Evolutionary conservation across 2,113 vertebrate genomes (phyloP).

Genomic region (Pterocles burchelli): DNA sequence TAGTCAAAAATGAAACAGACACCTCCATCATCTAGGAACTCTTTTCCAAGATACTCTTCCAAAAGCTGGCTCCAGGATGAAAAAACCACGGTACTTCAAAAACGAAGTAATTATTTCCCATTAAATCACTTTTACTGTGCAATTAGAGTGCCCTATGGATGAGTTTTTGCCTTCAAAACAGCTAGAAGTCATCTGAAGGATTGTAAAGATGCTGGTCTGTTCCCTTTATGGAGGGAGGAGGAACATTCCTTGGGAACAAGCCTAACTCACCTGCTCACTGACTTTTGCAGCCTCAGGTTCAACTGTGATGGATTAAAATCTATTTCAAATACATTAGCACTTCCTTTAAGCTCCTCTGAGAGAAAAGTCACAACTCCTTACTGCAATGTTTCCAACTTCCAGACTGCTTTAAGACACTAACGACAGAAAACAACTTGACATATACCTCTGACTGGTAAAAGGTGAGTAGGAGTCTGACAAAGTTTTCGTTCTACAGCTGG

Average conservation of each 20-base stretch:
- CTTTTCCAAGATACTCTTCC: background rate
- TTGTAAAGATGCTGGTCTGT: background rate
- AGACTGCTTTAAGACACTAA: background rate
- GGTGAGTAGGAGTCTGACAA: background rate
- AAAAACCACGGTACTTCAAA: background rate
- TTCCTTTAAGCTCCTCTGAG: background rate
- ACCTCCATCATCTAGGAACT: background rate
- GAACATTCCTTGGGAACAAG: background rate
- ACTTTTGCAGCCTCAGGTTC: background rate
- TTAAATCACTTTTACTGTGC: conserved; percentile 27
- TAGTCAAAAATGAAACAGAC: background rate
- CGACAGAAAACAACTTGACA: background rate
- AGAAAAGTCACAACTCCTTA: background rate
- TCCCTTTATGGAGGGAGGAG: background rate
- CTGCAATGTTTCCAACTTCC: background rate
- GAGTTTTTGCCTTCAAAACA: background rate
- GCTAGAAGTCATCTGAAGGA: background rate
- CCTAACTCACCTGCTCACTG: background rate
- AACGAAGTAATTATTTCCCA: conserved; percentile 37
- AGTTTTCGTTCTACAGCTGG: background rate
- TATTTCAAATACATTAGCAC: background rate
- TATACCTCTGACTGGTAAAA: background rate
- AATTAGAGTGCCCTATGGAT: conserved; percentile 27
- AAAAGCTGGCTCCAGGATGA: background rate
- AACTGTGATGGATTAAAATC: background rate